Evolutionary conservation across 2,888 invertebrate genomes (phyloP).

Genomic region (Thelaira solivaga): DNA sequence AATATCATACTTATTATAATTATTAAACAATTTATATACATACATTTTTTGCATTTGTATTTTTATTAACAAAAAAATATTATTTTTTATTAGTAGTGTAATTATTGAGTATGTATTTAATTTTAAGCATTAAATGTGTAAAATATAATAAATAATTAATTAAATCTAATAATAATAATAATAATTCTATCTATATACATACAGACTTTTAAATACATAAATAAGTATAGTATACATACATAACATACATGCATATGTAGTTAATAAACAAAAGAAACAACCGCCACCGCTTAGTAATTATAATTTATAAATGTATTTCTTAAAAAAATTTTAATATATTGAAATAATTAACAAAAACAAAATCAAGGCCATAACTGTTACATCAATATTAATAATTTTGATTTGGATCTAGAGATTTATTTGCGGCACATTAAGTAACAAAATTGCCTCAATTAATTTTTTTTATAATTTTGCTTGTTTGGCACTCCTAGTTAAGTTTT

Average conservation of each 20-base stretch:
- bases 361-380: no score
- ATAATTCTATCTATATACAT: slow-evolving; percentile 23
- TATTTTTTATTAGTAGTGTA: slow-evolving; percentile 55
- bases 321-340: background rate
- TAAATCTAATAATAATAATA: slow-evolving; percentile 8
- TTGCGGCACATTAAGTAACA: no score
- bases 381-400: no score
- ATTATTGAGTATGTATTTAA: slow-evolving; percentile 44
- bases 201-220: slow-evolving; percentile 15
- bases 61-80: slow-evolving; percentile 38
- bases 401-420: no score
- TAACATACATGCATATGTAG: slow-evolving; percentile 4
- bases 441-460: no score
- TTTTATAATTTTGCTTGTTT: no score
- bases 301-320: slow-evolving; percentile 12
- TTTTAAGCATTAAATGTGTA: slow-evolving; percentile 54
- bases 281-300: slow-evolving; percentile 58
- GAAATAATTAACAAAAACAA: no score
- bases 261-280: slow-evolving; percentile 33
- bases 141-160: slow-evolving; percentile 22
- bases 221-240: slow-evolving; percentile 41
- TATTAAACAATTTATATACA: slow-evolving; percentile 55
- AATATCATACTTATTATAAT: slow-evolving; percentile 43
- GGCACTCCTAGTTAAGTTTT: no score
- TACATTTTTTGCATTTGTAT: slow-evolving; percentile 56